Conservation (phyloP, 2,888 invertebrate species). For the Drosophila paranaensis region DNA sequence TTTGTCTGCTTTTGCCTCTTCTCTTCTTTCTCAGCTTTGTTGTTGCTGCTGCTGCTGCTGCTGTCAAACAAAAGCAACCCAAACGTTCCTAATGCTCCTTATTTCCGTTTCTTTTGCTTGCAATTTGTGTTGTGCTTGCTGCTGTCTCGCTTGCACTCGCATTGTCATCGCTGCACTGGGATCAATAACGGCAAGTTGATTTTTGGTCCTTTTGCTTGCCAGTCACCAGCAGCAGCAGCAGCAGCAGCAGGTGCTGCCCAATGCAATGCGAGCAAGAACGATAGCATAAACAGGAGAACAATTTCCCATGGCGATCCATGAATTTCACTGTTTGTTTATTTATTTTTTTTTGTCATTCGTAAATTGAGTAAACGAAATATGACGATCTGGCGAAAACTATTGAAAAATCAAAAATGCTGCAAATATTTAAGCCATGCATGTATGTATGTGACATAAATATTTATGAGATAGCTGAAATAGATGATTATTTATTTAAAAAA, state of each 20-base stretch:
- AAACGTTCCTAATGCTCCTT: constrained; percentile 16
- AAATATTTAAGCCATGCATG: neutral
- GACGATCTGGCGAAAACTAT: neutral
- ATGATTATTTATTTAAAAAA: too few species aligned
- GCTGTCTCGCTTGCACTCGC: constrained; percentile 48
- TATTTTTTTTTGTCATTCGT: neutral
- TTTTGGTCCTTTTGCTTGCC: constrained; percentile 35
- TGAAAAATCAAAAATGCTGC: neutral
- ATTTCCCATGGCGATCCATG: constrained; percentile 31
- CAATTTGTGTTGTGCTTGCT: constrained; percentile 29
- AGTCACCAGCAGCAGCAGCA: constrained; percentile 6
- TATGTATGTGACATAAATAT: neutral
- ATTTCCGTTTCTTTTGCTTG: constrained; percentile 35
- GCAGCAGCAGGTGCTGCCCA: constrained; percentile 38
- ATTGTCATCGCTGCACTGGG: constrained; percentile 33
- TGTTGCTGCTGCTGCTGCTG: neutral
- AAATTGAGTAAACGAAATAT: neutral
- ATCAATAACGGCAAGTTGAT: constrained; percentile 52
- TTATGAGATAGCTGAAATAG: too few species aligned
- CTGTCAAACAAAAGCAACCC: neutral
- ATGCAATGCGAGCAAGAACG: constrained; percentile 5
- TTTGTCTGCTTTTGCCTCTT: neutral
- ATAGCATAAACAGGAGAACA: neutral
- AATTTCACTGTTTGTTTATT: constrained; percentile 14
- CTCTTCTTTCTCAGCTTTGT: constrained; percentile 6